Evolutionary conservation across 2,888 invertebrate species (phyloP), one percentile per base, ranked within the genome.

Genomic region (Pycnomerus fuliginosus): DNA sequence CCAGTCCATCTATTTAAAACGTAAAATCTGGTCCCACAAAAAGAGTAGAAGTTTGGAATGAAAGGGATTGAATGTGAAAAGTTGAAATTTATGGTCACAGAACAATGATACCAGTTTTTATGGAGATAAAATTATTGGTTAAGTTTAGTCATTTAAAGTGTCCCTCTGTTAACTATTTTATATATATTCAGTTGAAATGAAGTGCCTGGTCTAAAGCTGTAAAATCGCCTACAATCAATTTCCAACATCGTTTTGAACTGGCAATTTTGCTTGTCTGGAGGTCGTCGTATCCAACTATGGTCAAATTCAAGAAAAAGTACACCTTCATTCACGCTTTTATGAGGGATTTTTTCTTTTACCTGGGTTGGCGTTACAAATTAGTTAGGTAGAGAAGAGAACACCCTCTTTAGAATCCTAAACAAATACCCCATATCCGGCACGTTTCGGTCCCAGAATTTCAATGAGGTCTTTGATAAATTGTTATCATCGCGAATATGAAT

Each of bases 31-130:
- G 55, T 22, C 20, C 58, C 40, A 43, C 35, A 56, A 52, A 59
- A 61, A 64, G 54, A 56, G 56, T 58, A 59, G 60, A 63, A 58
- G 62, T 62, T 60, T 29, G 29, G 28, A 70, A 70, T 69, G 69
- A 69, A 69, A 69, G 65, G 70, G 66, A 69, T 69, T 71, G 71
- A 71, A 72, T 71, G 72, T 71, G 70, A 66, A 72, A 72, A 72
- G 69, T 71, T 70, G 55, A 70, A 72, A 72, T 72, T 72, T 72
- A 72, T 70, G 58, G 66, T 66, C 60, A 55, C 66, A 72, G 72
- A 72, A 72, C 72, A 72, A 72, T 72, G 70, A 72, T 71, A 65
- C 67, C 62, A 69, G 69, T 72, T 72, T 72, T 71, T 71, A 71
- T 72, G 65, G 71, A 68, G 25, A 59, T 68, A 71, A 71, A 72